Evolutionary conservation across 1,140 invertebrate genomes (phyloP), one percentile per base, ranked within the genome.

Genomic region (Papilio machaon): DNA sequence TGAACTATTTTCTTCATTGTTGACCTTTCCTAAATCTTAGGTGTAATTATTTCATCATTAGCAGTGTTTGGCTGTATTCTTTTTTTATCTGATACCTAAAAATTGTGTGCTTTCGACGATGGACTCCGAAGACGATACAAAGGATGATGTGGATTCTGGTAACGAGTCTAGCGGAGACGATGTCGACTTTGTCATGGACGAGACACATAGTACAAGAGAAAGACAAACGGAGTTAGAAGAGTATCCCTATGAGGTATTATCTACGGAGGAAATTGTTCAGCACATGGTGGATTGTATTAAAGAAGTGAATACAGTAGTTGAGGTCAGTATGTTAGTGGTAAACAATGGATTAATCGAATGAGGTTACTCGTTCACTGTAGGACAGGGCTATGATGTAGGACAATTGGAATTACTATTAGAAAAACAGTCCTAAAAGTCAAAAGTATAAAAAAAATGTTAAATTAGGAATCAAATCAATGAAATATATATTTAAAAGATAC

Each of bases 251-350:
- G 97, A 99, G 95, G 98, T 99, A 81, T 95, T 99, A 74, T 98
- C 98, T 58, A 99, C 98, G 38, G 98, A 99, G 91, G 97, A 99
- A 96, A 99, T 99, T 92, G 98, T 99, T 79, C 97, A 99, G 92
- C 98, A 99, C 95, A 99, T 99, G 98, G 97, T 98, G 70, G 98
- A 99, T 94, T 98, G 97, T 89, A 99, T 99, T 86, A 98, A 98
- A 95, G 99, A 99, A 95, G 98, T 99, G 80, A 98, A 98, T 93
- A 97, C 96, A 79, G 97, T 98, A 86, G 96, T 98, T 85, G 97
- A 98, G 96, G 97, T 98, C 95, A 95, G 94, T 92, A 91, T 92
- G 90, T 91, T 93, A 90, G 87, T 94, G 86, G 90, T 94, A 94
- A 94, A 94, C 92, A 94, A 92, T 92, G 87, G 88, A 86, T 85